Conservation (phyloP, 2,113 vertebrate species). For the Carollia perspicillata region DNA sequence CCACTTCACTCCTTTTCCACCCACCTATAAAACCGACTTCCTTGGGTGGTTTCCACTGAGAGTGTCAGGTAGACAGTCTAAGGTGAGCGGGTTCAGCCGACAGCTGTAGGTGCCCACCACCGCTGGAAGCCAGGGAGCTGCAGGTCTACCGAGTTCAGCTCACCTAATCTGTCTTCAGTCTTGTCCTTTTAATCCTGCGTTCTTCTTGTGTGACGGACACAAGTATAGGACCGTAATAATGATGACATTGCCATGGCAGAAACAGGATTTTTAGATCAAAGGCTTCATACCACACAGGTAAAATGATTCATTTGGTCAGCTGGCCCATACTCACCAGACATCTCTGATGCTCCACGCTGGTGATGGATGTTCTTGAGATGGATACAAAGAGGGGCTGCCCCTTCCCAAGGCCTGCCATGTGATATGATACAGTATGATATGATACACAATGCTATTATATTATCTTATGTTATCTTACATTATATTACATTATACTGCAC, state of each 20-base stretch:
- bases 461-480: neutral
- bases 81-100: neutral
- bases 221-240: neutral
- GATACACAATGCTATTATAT: neutral
- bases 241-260: neutral
- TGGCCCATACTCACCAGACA: neutral
- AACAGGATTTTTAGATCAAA: neutral
- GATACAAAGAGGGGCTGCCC: neutral
- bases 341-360: neutral
- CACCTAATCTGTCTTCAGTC: rapidly evolving
- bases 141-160: neutral
- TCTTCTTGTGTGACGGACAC: neutral
- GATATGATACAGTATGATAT: neutral
- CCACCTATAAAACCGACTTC: slow-evolving; percentile 54
- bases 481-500: no score
- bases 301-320: neutral
- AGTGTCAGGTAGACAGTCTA: slow-evolving; percentile 2
- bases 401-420: neutral
- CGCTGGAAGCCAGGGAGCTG: neutral
- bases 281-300: neutral
- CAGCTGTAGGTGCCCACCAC: neutral
- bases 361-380: neutral
- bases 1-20: slow-evolving; percentile 1
- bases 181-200: neutral
- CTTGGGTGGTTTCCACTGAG: slow-evolving; percentile 12